phyloP scores from a whole-genome alignment of 2,797 vertebrate species.

The Halcyon badia region DNA sequence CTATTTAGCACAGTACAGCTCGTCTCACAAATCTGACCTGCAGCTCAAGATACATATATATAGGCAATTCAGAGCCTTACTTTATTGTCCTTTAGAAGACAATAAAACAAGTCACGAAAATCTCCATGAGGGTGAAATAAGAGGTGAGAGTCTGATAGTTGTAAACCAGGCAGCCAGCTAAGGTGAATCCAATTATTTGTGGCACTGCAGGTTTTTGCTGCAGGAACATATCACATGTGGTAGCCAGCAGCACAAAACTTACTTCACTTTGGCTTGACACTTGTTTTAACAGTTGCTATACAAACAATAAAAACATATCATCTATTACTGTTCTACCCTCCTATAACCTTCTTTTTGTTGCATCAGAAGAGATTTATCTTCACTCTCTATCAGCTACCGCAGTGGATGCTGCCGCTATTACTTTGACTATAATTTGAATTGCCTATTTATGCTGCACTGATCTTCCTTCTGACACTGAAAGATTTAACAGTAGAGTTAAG shows the following conservation, averaged over 20 bases:
- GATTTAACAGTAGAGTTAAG: background rate
- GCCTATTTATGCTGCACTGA: background rate
- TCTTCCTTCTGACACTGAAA: conserved; percentile 2
- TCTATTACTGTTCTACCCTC: background rate
- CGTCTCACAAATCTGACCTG: conserved; percentile 33
- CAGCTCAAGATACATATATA: background rate
- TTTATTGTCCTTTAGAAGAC: conserved; percentile 14
- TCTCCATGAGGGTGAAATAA: conserved; percentile 1
- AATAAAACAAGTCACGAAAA: background rate
- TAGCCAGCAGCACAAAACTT: background rate
- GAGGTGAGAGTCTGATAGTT: background rate
- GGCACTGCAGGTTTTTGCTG: background rate
- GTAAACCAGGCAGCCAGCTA: background rate
- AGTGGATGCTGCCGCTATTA: background rate
- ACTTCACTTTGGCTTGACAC: background rate
- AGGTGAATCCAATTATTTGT: conserved; percentile 6
- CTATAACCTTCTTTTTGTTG: background rate
- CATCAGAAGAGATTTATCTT: background rate
- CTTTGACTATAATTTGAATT: conserved; percentile 48
- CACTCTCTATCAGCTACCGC: background rate
- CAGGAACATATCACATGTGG: background rate
- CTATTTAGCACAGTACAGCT: conserved; percentile 13
- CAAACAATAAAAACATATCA: background rate
- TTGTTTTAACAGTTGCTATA: background rate
- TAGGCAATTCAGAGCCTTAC: background rate